A percentile compares a stretch with the other conserved stretches of the same genome.
Evolutionary conservation across 1,140 invertebrate genomes (phyloP).

Genomic region (Ctenoplectra terminalis): DNA sequence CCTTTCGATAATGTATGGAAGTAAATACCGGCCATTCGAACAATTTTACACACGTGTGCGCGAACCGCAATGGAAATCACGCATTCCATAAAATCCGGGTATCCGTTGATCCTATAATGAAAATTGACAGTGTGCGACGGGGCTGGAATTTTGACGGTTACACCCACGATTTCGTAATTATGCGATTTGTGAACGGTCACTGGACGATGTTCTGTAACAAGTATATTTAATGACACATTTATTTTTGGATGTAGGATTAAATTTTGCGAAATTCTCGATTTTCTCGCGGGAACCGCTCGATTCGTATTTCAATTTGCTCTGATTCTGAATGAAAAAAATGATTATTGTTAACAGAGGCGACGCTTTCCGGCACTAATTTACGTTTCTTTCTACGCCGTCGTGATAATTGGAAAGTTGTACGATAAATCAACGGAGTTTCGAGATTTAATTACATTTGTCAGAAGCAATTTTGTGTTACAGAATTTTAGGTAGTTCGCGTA

Average conservation of each 20-base stretch:
- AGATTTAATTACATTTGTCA: background rate
- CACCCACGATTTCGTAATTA: slow-evolving; percentile 28
- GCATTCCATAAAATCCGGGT: slow-evolving; percentile 21
- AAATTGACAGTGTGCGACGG: slow-evolving; percentile 53
- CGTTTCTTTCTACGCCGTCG: background rate
- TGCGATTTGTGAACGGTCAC: slow-evolving; percentile 43
- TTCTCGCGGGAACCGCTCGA: background rate
- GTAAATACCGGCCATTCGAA: slow-evolving; percentile 33
- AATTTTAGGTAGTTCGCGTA: background rate
- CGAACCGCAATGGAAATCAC: no score
- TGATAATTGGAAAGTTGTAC: background rate
- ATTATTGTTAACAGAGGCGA: background rate
- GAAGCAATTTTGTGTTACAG: background rate
- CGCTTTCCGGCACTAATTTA: no score
- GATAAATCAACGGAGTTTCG: no score
- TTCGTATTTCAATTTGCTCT: background rate
- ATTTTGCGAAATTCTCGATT: slow-evolving; percentile 11
- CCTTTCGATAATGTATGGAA: slow-evolving; percentile 31
- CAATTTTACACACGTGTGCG: background rate
- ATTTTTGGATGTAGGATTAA: slow-evolving; percentile 17
- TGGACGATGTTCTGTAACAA: slow-evolving; percentile 16
- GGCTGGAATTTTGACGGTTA: slow-evolving; percentile 30
- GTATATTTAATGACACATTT: no score
- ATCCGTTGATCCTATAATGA: slow-evolving; percentile 45
- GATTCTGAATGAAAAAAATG: background rate